Base-by-base conservation (phyloP, 1,140 invertebrate genomes). In the Oryctes rhinoceros region DNA sequence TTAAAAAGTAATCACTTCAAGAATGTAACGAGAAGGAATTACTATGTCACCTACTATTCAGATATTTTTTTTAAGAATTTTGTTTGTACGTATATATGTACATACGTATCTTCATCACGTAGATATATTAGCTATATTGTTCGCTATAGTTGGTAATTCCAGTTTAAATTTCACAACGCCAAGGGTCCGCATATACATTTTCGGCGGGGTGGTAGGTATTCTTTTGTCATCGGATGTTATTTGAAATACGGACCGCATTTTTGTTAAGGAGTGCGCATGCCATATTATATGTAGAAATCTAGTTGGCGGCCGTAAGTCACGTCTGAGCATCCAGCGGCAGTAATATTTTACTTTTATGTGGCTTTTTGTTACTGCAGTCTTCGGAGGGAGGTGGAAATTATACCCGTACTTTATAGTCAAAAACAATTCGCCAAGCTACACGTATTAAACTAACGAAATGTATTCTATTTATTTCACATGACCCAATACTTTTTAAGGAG, bases 311-410 rank as follows among this genome's bases (percentile, higher is more conserved):
- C 65, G 71, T 79, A 79, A 79, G 78, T 79, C 78, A 79, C 78
- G 78, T 79, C 78, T 71, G 71, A 74, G 20, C 78, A 79, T 71
- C 65, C 65, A 74, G 48, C 65, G 48, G 78, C 65, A 47, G 67
- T 48, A 47, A 79, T 79, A 79, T 79, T 79, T 79, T 79, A 79
- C 65, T 79, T 79, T 79, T 79, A 79, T 79, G 78, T 79, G 44
- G 71, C 62, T 79, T 79, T 74, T 71, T 79, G 37, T 79, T 74
- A 71, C 65, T 71, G 24, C 65, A 71, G 24, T 24, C 20, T 35
- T 71, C 20, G 3, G 15, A n/a, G 65, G 37, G 18, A 71, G 65
- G 65, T 71, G 65, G 65, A 71, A 20, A 67, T 67, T 67, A 67
- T 71, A 37, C 35, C 65, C 65, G 15, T 35, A 35, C 24, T 35